Conservation (phyloP, 2,113 vertebrate genomes). For the Saguinus midas region DNA sequence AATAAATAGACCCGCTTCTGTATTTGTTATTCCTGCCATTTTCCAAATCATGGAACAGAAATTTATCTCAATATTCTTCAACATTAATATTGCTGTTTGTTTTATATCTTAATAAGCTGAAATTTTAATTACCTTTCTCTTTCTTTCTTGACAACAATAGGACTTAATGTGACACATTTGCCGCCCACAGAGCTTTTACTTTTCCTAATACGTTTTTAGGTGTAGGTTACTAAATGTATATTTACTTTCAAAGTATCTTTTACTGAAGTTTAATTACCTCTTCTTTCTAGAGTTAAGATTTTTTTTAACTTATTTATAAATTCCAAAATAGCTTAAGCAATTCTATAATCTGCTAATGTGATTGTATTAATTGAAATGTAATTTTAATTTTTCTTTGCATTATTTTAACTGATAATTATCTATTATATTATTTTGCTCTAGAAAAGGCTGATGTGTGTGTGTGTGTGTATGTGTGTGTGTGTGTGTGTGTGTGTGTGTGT, state of each 20-base stretch:
- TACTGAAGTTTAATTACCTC: background rate
- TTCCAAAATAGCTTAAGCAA: background rate
- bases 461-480: no score
- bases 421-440: background rate
- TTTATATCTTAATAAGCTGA: background rate
- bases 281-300: background rate
- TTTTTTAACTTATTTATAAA: background rate
- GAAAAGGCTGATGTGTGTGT: background rate
- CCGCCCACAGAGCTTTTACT: background rate
- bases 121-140: background rate
- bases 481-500: background rate
- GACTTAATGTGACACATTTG: background rate
- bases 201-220: background rate
- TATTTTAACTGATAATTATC: background rate
- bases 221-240: background rate
- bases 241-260: background rate
- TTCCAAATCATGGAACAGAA: background rate
- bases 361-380: background rate
- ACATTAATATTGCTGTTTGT: background rate
- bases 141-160: background rate
- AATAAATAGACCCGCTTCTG: background rate
- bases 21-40: background rate
- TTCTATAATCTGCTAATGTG: background rate
- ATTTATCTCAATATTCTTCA: background rate
- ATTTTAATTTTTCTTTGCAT: background rate